These are phyloP conservation scores for Tipula unca DNA, from an alignment of 2,888 invertebrate species.

Conservation along the genomic window DNA sequence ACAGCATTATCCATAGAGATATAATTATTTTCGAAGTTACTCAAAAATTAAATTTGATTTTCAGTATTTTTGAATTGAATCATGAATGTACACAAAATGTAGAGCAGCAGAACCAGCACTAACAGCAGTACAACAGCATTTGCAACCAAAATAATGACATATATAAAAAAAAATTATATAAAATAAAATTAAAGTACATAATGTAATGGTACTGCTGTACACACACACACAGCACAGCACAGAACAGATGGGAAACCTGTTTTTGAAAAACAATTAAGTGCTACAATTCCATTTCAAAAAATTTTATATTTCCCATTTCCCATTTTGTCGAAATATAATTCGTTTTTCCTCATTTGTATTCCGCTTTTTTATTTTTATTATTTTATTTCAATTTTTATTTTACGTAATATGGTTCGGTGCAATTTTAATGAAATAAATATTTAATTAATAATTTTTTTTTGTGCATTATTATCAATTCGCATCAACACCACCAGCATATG, in stretches of 20 bases:
- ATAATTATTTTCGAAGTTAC: not conserved
- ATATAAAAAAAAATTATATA: not conserved
- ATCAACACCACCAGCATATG: not conserved
- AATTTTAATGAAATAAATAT: conserved; percentile 8
- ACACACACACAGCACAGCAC: too few relatives aligned
- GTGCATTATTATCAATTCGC: not conserved
- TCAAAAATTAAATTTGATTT: not conserved
- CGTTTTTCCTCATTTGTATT: not conserved
- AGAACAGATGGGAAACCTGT: not conserved
- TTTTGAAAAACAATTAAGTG: conserved; percentile 8
- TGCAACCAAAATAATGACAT: not conserved
- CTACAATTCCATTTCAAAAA: not conserved
- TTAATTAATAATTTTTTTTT: not conserved
- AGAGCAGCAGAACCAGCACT: not conserved
- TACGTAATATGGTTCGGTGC: not conserved
- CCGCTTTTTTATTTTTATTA: not conserved
- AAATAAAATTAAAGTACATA: not conserved
- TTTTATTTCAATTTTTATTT: not conserved
- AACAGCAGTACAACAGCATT: not conserved
- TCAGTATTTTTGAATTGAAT: not conserved
- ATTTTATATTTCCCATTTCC: not conserved
- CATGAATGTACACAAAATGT: not conserved
- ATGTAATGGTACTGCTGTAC: not conserved
- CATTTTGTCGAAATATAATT: not conserved
- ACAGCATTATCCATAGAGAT: too few relatives aligned